phyloP scores from a whole-genome alignment of 2,888 invertebrate species.

The Campoletis raptor region DNA sequence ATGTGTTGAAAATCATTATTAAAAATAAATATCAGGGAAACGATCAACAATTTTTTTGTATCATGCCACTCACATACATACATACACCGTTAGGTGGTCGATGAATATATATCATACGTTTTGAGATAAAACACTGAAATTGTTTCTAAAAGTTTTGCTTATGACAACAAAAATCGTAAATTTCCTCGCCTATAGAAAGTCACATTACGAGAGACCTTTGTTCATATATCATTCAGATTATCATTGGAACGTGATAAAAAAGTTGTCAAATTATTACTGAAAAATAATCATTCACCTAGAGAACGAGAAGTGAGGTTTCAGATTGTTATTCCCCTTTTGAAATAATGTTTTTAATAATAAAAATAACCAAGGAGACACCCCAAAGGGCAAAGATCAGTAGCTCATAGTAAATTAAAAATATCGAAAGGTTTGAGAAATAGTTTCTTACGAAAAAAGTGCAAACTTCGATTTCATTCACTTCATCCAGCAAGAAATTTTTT shows the following conservation, averaged over 20 bases:
- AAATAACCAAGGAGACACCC: not conserved
- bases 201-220: not conserved
- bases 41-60: not conserved
- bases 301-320: not conserved
- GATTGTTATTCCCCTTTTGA: not conserved
- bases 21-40: not conserved
- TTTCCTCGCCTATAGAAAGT: not conserved
- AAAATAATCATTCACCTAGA: not conserved
- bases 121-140: not conserved
- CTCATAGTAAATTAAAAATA: slow-evolving; percentile 78
- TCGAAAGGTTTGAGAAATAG: slow-evolving; percentile 26
- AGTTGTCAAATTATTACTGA: not conserved
- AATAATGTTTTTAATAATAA: not conserved
- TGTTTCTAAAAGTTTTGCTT: not conserved
- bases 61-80: not conserved
- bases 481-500: slow-evolving; percentile 40
- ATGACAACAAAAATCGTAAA: not conserved
- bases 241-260: not conserved
- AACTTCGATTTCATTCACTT: slow-evolving; percentile 46
- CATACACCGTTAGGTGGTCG: not conserved
- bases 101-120: not conserved
- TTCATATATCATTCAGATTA: not conserved
- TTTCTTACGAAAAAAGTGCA: slow-evolving; percentile 30
- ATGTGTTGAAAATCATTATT: not conserved
- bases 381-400: slow-evolving; percentile 72